These are phyloP conservation scores for Tetraneura akinire DNA, from an alignment of 1,140 invertebrate genomes.

Conservation along the genomic window DNA sequence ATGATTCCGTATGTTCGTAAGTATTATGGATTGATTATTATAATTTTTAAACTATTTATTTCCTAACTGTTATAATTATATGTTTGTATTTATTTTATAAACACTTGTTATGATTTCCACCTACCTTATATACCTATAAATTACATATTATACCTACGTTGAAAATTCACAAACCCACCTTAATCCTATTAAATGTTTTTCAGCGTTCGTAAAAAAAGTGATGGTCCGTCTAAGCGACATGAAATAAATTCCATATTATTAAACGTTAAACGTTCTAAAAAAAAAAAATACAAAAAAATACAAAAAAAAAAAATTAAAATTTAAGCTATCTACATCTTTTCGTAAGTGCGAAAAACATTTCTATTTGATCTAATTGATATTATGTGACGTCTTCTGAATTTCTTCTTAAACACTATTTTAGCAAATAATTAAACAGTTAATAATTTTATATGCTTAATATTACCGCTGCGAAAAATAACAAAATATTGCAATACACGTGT, in stretches of 20 bases:
- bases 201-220: slow-evolving; percentile 53
- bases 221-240: slow-evolving; percentile 52
- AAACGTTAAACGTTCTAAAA: slow-evolving; percentile 23
- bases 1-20: slow-evolving; percentile 56
- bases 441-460: too few relatives aligned
- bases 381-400: not conserved
- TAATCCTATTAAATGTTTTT: slow-evolving; percentile 20
- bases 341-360: not conserved
- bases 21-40: slow-evolving; percentile 11
- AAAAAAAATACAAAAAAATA: not conserved
- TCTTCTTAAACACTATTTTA: too few relatives aligned
- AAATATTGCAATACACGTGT: too few relatives aligned
- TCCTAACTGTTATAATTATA: not conserved
- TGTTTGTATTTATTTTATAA: not conserved
- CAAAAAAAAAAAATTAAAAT: slow-evolving; percentile 39
- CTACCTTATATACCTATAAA: not conserved
- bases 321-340: not conserved
- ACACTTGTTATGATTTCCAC: not conserved
- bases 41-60: too few relatives aligned
- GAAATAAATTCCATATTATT: slow-evolving; percentile 50
- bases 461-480: too few relatives aligned
- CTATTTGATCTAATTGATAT: not conserved
- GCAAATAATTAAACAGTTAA: too few relatives aligned
- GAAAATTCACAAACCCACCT: not conserved
- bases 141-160: not conserved